Base-by-base conservation (phyloP, 2,888 invertebrate species). In the Sesia apiformis region DNA sequence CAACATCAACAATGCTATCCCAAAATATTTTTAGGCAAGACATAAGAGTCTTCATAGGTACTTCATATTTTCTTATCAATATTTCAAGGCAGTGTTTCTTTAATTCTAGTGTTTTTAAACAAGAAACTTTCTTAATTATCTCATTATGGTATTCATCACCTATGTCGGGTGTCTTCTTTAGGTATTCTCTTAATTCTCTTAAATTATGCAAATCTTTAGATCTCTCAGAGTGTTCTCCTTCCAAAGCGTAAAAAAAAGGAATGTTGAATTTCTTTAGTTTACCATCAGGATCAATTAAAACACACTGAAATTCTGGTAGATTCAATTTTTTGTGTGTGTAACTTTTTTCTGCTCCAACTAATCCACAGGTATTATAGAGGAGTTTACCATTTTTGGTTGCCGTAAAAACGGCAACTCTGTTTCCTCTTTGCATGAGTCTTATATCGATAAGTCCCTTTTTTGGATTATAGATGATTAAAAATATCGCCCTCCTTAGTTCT, bases 361-460 rank as follows among this genome's bases (percentile, higher is more conserved):
- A 86, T 5, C 95, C 95, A 73, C 97, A 94, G 58, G 93, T 93
- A 52, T 94, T 94, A 72, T 96, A 96, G 3, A 97, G 71, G 39
- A 97, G 86, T 69, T 93, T 92, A 40, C 96, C 97, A 73, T 93
- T 92, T 79, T 96, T 97, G 51, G 95, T 94, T 0, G 97, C 97
- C 51, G 95, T 95, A 76, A 98, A 98, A 0, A 96, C 96, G 7
- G 97, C 95, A 4, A 98, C 94, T 80, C 97, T 93, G 6, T 94
- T 94, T 0, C 98, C 98, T 73, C 95, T 94, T 74, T 97, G 96
- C 70, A 97, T 92, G 3, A 96, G 91, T 93, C 98, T 97, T 56
- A 99, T 96, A 81, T 98, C 99, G 54, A 99, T 91, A 4, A 97
- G 92, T 7, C 98, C 98, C 75, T 97, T 93, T 63, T 96, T 95